These are phyloP conservation scores for Phenganax subtilis DNA, from an alignment of 92 coral and sea anemone species.

Conservation along the genomic window DNA sequence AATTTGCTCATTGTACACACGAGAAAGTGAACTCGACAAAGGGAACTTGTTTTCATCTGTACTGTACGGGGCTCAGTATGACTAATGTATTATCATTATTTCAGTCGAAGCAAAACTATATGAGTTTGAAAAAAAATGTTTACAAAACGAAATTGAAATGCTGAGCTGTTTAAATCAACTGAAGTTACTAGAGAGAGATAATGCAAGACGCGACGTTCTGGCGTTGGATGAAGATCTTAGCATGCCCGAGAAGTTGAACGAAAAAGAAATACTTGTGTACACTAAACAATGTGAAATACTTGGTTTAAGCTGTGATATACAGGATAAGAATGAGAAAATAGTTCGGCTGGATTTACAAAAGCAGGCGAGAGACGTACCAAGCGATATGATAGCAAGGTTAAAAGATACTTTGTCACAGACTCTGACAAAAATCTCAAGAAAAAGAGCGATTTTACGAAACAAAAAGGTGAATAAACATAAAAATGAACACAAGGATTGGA, in stretches of 20 bases:
- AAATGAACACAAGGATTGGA: too few species aligned
- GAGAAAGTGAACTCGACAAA: neutral
- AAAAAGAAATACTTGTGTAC: constrained; percentile 25
- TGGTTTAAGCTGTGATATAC: constrained; percentile 17
- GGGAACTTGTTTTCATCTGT: too few species aligned
- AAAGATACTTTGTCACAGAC: neutral
- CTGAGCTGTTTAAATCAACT: constrained; percentile 17
- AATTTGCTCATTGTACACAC: too few species aligned
- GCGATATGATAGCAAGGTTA: neutral
- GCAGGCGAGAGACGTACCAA: neutral
- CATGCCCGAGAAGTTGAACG: constrained; percentile 12
- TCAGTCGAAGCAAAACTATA: constrained; percentile 12
- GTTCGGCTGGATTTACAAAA: constrained; percentile 30
- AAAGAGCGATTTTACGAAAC: constrained; percentile 26
- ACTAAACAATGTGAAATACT: constrained; percentile 25
- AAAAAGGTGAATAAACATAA: constrained; percentile 12
- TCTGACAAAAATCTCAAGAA: constrained; percentile 18
- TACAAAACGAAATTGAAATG: constrained; percentile 12
- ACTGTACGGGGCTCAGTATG: too few species aligned
- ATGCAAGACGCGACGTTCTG: constrained; percentile 16
- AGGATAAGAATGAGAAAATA: constrained; percentile 24
- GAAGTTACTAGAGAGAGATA: constrained; percentile 23
- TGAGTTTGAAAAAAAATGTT: constrained; percentile 3
- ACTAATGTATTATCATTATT: neutral
- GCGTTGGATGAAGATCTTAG: constrained; percentile 26